phyloP scores from a whole-genome alignment of 2,113 vertebrate species.

The Girardinichthys multiradiatus region DNA sequence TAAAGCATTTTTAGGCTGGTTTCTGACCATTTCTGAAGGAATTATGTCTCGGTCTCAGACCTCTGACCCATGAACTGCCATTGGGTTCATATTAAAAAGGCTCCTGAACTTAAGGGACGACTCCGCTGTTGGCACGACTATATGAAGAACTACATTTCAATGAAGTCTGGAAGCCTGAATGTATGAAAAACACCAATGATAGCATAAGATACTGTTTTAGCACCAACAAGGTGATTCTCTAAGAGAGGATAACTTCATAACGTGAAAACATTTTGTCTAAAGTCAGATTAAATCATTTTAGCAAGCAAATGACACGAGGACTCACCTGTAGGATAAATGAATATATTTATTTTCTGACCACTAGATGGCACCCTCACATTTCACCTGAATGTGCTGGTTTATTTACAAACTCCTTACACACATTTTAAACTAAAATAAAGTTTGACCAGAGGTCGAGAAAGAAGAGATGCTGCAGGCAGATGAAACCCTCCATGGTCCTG shows the following conservation, averaged over 20 bases:
- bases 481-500: neutral
- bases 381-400: neutral
- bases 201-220: too few relatives aligned
- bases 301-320: neutral
- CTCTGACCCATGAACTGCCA: too few relatives aligned
- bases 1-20: too few relatives aligned
- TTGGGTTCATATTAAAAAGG: too few relatives aligned
- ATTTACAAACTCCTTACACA: neutral
- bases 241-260: neutral
- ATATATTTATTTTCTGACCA: slow-evolving; percentile 15
- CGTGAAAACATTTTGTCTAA: neutral
- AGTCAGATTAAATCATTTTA: neutral
- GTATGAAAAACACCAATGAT: too few relatives aligned
- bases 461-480: neutral
- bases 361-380: slow-evolving; percentile 20
- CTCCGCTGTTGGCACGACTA: too few relatives aligned
- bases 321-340: neutral
- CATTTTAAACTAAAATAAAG: neutral
- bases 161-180: too few relatives aligned
- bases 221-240: too few relatives aligned
- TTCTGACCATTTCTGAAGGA: too few relatives aligned
- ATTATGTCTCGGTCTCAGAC: too few relatives aligned
- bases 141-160: too few relatives aligned
- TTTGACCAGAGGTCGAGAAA: neutral
- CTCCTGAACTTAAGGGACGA: too few relatives aligned